phyloP scores from a whole-genome alignment of 2,797 vertebrate species.

The Xiphorhynchus erythropygius region DNA sequence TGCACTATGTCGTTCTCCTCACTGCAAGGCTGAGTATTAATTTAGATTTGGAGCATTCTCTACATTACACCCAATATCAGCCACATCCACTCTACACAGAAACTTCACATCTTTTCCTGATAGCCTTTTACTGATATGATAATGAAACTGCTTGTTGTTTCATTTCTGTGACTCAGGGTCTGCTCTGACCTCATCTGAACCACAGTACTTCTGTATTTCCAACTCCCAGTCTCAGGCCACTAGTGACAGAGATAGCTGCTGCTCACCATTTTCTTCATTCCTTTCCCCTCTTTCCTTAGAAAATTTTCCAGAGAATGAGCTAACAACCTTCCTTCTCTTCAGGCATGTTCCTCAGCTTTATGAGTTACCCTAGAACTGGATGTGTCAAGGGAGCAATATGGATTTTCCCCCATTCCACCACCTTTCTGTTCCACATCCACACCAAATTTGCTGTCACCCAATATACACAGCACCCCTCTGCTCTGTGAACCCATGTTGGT shows the following conservation, averaged over 20 bases:
- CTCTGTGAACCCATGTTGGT: background rate
- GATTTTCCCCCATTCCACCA: background rate
- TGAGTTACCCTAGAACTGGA: background rate
- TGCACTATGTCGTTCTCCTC: background rate
- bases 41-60: background rate
- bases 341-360: background rate
- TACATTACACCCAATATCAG: background rate
- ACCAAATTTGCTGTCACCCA: background rate
- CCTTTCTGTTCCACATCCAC: background rate
- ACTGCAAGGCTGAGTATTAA: background rate
- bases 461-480: rapidly evolving
- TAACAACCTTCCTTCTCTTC: background rate
- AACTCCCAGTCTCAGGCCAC: background rate
- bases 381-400: background rate
- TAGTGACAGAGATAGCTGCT: background rate
- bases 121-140: background rate
- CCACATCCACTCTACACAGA: background rate
- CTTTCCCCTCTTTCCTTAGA: background rate
- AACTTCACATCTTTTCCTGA: background rate
- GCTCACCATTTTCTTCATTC: background rate
- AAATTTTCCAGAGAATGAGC: background rate
- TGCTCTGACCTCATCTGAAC: background rate
- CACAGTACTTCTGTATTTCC: background rate
- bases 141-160: background rate
- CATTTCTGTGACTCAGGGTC: background rate